These are phyloP conservation scores for Amia ocellicauda DNA, from an alignment of 2,113 vertebrate genomes.

Conservation along the genomic window DNA sequence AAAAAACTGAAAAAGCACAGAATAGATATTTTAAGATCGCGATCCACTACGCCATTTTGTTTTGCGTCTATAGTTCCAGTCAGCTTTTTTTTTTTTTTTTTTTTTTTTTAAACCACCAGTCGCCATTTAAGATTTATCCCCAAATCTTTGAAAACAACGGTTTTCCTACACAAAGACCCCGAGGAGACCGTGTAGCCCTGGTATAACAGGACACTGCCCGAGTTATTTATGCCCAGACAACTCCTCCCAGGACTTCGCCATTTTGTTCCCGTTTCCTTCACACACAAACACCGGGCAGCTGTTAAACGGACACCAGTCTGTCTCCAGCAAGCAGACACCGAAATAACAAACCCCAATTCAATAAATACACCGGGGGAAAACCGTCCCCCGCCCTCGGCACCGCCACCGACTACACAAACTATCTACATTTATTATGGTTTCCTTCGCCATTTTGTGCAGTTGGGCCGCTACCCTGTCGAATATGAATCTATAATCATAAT, in stretches of 20 bases:
- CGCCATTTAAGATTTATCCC: no score
- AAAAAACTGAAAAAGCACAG: no score
- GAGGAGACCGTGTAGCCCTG: no score
- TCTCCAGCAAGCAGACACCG: slow-evolving; percentile 5
- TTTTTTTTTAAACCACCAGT: no score
- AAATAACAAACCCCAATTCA: no score
- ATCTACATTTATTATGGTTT: slow-evolving; percentile 60
- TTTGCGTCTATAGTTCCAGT: slow-evolving; percentile 23
- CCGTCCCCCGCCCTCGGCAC: slow-evolving; percentile 6
- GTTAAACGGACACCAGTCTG: background rate
- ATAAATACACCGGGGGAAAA: slow-evolving; percentile 5
- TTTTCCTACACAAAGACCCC: no score
- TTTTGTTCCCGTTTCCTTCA: slow-evolving; percentile 51
- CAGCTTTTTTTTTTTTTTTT: background rate
- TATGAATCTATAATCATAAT: background rate
- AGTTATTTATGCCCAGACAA: slow-evolving; percentile 47
- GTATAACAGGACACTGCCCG: no score
- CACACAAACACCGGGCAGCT: slow-evolving; percentile 12
- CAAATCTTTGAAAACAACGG: no score
- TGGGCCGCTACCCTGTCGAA: background rate
- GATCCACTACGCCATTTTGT: slow-evolving; percentile 60
- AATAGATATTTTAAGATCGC: slow-evolving; percentile 12
- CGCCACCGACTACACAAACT: slow-evolving; percentile 39
- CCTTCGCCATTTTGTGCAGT: slow-evolving; percentile 69
- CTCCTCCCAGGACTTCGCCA: slow-evolving; percentile 67